Percentiles rank a stretch among this genome's conserved stretches.
phyloP scores from a whole-genome alignment of 2,888 invertebrate species.

The Caenorhabditis zanzibari region DNA sequence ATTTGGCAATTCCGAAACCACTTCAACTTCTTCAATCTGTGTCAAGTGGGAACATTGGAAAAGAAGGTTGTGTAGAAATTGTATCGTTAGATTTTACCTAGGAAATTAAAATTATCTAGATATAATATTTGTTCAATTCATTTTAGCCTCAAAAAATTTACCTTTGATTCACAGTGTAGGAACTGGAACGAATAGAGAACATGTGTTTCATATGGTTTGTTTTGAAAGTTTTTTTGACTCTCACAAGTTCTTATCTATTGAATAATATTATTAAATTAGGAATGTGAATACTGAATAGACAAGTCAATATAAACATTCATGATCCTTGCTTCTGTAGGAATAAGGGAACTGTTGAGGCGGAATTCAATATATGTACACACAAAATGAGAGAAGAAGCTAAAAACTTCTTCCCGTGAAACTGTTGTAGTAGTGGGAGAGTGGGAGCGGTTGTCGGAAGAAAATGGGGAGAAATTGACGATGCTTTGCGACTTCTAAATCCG shows the following conservation, averaged over 20 bases:
- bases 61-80: background rate
- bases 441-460: conserved; percentile 25
- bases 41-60: conserved; percentile 40
- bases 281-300: conserved; percentile 28
- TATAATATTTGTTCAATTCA: background rate
- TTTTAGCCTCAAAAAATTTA: conserved; percentile 18
- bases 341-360: conserved; percentile 38
- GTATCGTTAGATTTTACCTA: background rate
- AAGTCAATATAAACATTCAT: conserved; percentile 27
- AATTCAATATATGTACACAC: conserved; percentile 34
- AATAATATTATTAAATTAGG: conserved; percentile 30
- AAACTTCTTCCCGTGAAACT: conserved; percentile 2
- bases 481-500: conserved; percentile 56
- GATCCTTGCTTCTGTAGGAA: background rate
- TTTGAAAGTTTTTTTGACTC: conserved; percentile 22
- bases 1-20: conserved; percentile 6
- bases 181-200: conserved; percentile 64
- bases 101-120: background rate
- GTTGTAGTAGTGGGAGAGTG: conserved; percentile 9
- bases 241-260: conserved; percentile 20
- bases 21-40: conserved; percentile 52
- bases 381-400: background rate
- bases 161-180: conserved; percentile 62
- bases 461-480: conserved; percentile 13
- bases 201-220: conserved; percentile 52